These are phyloP conservation scores for Anthopleura sola DNA, from an alignment of 64 coral and sea anemone species.

Conservation along the genomic window DNA sequence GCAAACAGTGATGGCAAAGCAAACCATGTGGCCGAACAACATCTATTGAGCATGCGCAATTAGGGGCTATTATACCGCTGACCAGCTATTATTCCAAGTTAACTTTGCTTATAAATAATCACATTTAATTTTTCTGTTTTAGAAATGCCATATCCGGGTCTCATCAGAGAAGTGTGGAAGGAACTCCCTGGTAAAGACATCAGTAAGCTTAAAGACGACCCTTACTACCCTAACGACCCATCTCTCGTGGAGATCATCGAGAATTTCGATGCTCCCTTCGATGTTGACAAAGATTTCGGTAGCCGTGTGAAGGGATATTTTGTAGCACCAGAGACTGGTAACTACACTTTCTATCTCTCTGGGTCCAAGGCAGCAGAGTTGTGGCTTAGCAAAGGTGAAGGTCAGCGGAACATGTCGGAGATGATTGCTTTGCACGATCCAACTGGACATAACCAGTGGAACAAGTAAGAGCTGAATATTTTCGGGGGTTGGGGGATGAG, in stretches of 20 bases:
- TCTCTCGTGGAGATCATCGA: conserved; percentile 97
- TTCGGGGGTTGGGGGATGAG: background rate
- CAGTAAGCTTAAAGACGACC: conserved; percentile 75
- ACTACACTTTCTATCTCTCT: conserved; percentile 97
- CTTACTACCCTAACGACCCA: conserved; percentile 97
- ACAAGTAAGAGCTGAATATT: conserved; percentile 52
- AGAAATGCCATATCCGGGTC: conserved; percentile 98
- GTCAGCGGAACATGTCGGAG: conserved; percentile 73
- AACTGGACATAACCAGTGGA: conserved; percentile 97
- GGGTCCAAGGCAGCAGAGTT: conserved; percentile 83
- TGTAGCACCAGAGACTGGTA: conserved; percentile 92
- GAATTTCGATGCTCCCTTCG: conserved; percentile 97
- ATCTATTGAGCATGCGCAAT: too few species aligned
- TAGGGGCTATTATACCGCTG: too few species aligned
- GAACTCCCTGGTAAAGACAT: conserved; percentile 67
- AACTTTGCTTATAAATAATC: too few species aligned
- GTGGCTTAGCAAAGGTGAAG: conserved; percentile 79
- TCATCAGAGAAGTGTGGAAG: conserved; percentile 97
- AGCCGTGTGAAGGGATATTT: conserved; percentile 95
- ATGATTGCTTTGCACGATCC: conserved; percentile 67
- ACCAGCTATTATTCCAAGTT: too few species aligned
- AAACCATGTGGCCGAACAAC: too few species aligned
- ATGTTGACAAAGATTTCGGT: conserved; percentile 94
- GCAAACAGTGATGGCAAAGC: too few species aligned
- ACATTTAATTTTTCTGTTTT: conserved; percentile 1